Conservation (phyloP, 2,888 invertebrate genomes). For the Spodoptera picta region DNA sequence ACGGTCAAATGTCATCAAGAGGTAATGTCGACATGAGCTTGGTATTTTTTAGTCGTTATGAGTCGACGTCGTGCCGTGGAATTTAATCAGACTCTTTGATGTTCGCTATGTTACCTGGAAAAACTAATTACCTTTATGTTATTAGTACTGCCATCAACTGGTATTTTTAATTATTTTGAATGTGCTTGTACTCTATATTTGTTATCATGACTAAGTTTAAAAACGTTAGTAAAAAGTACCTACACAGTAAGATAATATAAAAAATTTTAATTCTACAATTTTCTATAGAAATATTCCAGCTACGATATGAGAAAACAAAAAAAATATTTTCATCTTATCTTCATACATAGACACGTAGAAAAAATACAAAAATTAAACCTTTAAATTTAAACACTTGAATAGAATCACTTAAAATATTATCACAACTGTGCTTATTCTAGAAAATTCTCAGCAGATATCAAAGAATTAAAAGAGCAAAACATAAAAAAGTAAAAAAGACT, state of each 20-base stretch:
- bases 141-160: slow-evolving; percentile 4
- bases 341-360: too few relatives aligned
- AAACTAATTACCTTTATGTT: slow-evolving; percentile 31
- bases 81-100: slow-evolving; percentile 43
- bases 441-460: slow-evolving; percentile 1
- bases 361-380: too few relatives aligned
- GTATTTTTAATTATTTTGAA: slow-evolving; percentile 3
- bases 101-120: slow-evolving; percentile 25
- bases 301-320: too few relatives aligned
- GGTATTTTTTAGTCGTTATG: slow-evolving; percentile 42
- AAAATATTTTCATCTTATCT: too few relatives aligned
- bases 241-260: too few relatives aligned
- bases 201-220: too few relatives aligned
- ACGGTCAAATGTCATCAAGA: slow-evolving; percentile 50
- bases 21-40: slow-evolving; percentile 38
- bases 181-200: too few relatives aligned
- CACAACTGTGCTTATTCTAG: not conserved
- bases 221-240: too few relatives aligned
- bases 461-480: slow-evolving; percentile 4
- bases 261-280: too few relatives aligned
- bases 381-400: too few relatives aligned
- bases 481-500: not conserved
- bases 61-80: slow-evolving; percentile 32
- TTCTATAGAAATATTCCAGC: too few relatives aligned
- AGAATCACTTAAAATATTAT: too few relatives aligned